These are phyloP conservation scores for Mylabris phalerata DNA, from an alignment of 1,140 invertebrate genomes.

Conservation along the genomic window DNA sequence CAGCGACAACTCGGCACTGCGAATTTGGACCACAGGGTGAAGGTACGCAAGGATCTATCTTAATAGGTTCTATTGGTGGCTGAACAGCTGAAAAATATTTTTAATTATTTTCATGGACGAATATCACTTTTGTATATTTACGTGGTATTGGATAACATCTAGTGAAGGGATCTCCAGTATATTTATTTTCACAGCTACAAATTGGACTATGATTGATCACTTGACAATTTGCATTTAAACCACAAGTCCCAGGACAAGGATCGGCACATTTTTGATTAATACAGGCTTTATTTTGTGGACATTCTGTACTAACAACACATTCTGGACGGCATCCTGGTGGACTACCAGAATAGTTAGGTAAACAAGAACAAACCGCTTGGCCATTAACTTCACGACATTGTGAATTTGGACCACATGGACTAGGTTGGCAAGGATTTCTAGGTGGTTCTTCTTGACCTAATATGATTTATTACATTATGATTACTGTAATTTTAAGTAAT, in stretches of 20 bases:
- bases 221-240: conserved; percentile 62
- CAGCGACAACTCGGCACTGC: conserved; percentile 54
- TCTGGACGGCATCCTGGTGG: conserved; percentile 69
- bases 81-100: conserved; percentile 36
- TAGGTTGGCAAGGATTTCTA: conserved; percentile 52
- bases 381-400: conserved; percentile 50
- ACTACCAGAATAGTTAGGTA: conserved; percentile 57
- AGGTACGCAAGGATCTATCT: conserved; percentile 61
- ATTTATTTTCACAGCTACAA: conserved; percentile 46
- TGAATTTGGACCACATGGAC: conserved; percentile 61
- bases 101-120: neutral
- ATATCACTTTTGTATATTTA: conserved; percentile 4
- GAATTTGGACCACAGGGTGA: conserved; percentile 78
- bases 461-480: neutral
- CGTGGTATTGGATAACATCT: conserved; percentile 43
- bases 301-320: conserved; percentile 77
- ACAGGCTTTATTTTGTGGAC: conserved; percentile 64
- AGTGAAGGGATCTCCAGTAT: conserved; percentile 52
- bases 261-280: conserved; percentile 66
- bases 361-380: conserved; percentile 54
- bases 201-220: conserved; percentile 61
- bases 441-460: conserved; percentile 40
- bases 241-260: conserved; percentile 70
- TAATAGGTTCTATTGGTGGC: conserved; percentile 28
- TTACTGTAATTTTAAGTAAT: conserved; percentile 36